Evolutionary conservation across 1,140 invertebrate genomes (phyloP).

Genomic region (Drosophila baimaii): DNA sequence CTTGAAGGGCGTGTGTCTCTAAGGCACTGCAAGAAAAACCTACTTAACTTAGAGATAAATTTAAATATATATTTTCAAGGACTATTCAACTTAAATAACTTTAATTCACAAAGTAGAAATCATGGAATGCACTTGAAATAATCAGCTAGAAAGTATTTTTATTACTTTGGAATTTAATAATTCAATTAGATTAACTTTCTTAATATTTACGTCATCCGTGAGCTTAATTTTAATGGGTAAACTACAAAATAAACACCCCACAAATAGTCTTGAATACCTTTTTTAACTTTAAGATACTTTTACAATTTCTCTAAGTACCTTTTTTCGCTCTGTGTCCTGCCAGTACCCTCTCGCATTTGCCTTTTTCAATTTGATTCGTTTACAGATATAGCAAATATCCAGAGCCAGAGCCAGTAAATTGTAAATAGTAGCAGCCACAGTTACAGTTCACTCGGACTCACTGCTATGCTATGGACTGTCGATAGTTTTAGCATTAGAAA

Average conservation of each 20-base stretch:
- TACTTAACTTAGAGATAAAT: neutral
- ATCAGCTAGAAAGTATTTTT: no score
- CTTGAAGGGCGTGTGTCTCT: constrained; percentile 17
- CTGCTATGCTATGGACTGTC: constrained; percentile 34
- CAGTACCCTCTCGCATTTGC: constrained; percentile 26
- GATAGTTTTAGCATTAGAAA: constrained; percentile 50
- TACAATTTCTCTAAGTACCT: no score
- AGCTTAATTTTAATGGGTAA: no score
- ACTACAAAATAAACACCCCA: no score
- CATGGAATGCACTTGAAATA: no score
- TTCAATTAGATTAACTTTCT: no score
- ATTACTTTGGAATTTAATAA: no score
- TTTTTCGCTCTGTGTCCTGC: neutral
- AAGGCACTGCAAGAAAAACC: constrained; percentile 11
- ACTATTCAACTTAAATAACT: no score
- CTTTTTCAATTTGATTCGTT: constrained; percentile 54
- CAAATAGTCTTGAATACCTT: no score
- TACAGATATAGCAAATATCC: constrained; percentile 46
- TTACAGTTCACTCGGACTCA: constrained; percentile 40
- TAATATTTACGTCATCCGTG: no score
- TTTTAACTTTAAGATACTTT: no score
- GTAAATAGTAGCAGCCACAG: constrained; percentile 42
- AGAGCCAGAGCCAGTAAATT: constrained; percentile 15
- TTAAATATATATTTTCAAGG: neutral
- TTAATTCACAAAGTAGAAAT: no score